Percentiles rank a stretch among this genome's conserved stretches.
These are phyloP conservation scores for Campoletis raptor DNA, from an alignment of 2,888 invertebrate species.

Conservation along the genomic window DNA sequence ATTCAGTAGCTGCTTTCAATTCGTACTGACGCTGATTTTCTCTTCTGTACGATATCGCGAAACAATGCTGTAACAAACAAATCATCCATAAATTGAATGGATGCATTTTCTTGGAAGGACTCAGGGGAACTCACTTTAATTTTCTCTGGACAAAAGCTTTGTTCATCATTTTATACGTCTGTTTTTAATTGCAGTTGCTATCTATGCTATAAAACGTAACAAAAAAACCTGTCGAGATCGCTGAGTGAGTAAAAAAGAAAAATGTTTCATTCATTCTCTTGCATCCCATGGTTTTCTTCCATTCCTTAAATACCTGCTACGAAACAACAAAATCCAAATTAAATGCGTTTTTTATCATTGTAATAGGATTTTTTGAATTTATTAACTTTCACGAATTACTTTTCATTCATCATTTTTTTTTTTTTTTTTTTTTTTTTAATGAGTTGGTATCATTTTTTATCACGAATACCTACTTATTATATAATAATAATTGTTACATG, in stretches of 20 bases:
- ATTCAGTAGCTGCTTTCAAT: conserved; percentile 92
- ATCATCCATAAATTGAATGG: conserved; percentile 16
- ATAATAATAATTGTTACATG: neutral
- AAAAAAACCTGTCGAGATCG: neutral
- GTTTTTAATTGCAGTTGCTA: neutral
- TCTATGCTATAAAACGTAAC: neutral
- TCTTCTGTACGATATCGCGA: conserved; percentile 94
- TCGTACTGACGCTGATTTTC: conserved; percentile 96
- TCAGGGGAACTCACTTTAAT: neutral
- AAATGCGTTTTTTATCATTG: neutral
- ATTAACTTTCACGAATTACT: neutral
- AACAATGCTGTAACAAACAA: conserved; percentile 90
- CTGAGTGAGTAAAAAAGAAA: neutral
- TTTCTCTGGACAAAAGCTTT: neutral
- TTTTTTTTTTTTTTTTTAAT: neutral
- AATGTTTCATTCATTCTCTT: neutral
- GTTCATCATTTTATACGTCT: neutral
- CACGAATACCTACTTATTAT: neutral
- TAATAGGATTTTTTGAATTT: neutral
- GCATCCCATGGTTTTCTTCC: neutral
- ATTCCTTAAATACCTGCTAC: neutral
- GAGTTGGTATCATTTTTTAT: neutral
- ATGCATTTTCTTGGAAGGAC: neutral
- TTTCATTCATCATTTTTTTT: neutral
- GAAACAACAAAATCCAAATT: neutral